A percentile compares a stretch with the other conserved stretches of the same genome.
Conservation (phyloP, 23 tunicate genomes). For the Phallusia fumigata region DNA sequence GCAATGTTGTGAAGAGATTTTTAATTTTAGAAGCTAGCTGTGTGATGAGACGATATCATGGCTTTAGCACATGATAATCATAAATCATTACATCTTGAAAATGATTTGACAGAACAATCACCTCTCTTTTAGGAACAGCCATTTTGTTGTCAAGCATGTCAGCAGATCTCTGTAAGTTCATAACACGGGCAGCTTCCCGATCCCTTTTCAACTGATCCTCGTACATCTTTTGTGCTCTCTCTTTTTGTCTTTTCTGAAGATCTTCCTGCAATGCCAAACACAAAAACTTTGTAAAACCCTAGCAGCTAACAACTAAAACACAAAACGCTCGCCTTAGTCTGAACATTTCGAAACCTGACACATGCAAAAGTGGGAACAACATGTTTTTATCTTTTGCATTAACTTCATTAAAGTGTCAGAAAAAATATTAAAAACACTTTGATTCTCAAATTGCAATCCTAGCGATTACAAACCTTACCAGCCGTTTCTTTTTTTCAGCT, state of each 20-base stretch:
- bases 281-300: too few relatives aligned
- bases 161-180: slow-evolving; percentile 65
- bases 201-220: slow-evolving; percentile 68
- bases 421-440: not conserved
- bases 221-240: slow-evolving; percentile 44
- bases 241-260: slow-evolving; percentile 61
- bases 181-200: slow-evolving; percentile 66
- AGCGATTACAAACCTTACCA: slow-evolving; percentile 28
- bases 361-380: not conserved
- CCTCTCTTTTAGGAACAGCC: slow-evolving; percentile 7
- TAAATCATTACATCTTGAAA: not conserved
- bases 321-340: too few relatives aligned
- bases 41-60: not conserved
- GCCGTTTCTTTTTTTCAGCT: slow-evolving; percentile 68
- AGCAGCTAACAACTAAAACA: not conserved
- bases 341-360: not conserved
- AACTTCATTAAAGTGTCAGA: not conserved
- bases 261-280: slow-evolving; percentile 53
- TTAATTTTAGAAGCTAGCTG: not conserved
- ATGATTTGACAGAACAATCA: not conserved
- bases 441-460: too few relatives aligned
- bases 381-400: not conserved
- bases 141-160: slow-evolving; percentile 51
- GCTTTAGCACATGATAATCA: not conserved
- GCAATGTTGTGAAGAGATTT: not conserved